Base-by-base conservation (phyloP, 1,140 invertebrate species). In the Drosophila funebris region DNA sequence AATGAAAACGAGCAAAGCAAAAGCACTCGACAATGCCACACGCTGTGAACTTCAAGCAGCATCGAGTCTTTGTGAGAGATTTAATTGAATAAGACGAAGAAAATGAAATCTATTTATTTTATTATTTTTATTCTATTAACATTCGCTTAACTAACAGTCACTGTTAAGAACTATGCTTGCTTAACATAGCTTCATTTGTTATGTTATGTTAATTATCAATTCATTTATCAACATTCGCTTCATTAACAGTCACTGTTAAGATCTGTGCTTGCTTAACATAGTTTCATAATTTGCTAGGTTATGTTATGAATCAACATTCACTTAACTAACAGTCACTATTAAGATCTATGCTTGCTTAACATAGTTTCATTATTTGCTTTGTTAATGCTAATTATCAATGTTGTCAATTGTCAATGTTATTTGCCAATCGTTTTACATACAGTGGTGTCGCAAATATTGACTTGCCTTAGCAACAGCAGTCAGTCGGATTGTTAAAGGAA, bases 1-100 rank as follows among this genome's bases (percentile, higher is more conserved):
- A 61, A 68, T 68, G 27, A 52, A 29, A 61, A n/a, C 8, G 33
- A 41, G 13, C 22, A n/a, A 29, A 56, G 41, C 41, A 48, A 39
- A 50, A 24, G 44, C 60, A 62, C 60, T 62, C 31, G 44, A 39
- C 9, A 48, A 24, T 27, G 20, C 13, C 58, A 37, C 18, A 48
- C 9, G 29, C 20, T 16, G 44, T 6, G 44, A 7, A n/a, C n/a
- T 27, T 48, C n/a, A 27, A 46, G 44, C 6, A 13, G 22, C 24
- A 5, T 36, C 3, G 33, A 14, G 37, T 16, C 4, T 14, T 39
- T 4, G 11, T 24, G 11, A 5, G 9, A 18, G 9, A 44, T 22
- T 22, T 44, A 44, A 44, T n/a, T 44, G 3, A 44, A 9, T 44
- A 9, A 44, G 20, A 22, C 41, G 0, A 22, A n/a, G 2, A 20